A percentile compares a stretch with the other conserved stretches of the same genome.
Evolutionary conservation across 2,113 vertebrate species (phyloP).

Genomic region (Panthera uncia): DNA sequence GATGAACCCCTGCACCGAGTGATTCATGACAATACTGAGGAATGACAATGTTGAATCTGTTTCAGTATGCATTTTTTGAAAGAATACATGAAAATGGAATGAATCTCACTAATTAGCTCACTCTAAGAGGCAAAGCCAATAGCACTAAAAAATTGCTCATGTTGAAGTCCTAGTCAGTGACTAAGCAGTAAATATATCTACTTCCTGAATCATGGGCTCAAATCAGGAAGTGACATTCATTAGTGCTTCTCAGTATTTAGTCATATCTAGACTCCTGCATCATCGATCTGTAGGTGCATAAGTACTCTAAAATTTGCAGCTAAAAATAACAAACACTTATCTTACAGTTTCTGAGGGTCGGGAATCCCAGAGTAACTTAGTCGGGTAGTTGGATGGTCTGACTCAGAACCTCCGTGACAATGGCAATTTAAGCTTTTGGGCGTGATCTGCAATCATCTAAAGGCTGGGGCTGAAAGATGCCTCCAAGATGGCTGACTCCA

Average conservation of each 20-base stretch:
- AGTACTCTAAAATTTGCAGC: not conserved
- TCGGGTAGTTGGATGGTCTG: not conserved
- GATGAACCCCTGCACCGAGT: not conserved
- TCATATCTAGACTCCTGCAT: not conserved
- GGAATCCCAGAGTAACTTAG: not conserved
- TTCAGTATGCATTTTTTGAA: not conserved
- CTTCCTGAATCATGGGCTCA: not conserved
- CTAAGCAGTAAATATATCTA: not conserved
- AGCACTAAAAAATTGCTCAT: not conserved
- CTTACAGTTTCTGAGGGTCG: not conserved
- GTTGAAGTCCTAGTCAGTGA: not conserved
- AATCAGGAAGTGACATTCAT: not conserved
- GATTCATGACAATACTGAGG: not conserved
- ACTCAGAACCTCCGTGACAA: not conserved
- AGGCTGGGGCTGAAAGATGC: too few relatives aligned
- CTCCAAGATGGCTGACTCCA: not conserved
- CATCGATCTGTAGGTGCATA: too few relatives aligned
- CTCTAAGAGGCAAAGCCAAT: not conserved
- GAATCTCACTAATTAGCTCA: not conserved
- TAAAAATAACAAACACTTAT: slow-evolving; percentile 5
- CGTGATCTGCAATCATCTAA: accelerated
- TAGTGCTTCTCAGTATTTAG: not conserved
- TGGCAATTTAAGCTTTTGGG: not conserved
- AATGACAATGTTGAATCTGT: not conserved
- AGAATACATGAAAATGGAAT: not conserved